Percentiles rank a stretch among this genome's conserved stretches.
These are phyloP conservation scores for Tenthredo amoena DNA, from an alignment of 2,888 invertebrate species.

Conservation along the genomic window DNA sequence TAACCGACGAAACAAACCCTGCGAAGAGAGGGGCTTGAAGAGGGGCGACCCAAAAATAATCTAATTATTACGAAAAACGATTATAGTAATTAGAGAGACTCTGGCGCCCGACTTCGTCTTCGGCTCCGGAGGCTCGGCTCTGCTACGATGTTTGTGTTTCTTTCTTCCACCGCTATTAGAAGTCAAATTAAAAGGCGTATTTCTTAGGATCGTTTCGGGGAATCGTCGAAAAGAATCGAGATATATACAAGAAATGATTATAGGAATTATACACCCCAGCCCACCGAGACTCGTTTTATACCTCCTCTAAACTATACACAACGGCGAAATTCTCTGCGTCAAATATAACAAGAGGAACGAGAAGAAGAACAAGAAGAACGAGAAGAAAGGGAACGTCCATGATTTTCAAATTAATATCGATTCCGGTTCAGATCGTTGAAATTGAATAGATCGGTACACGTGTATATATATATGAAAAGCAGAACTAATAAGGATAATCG, in stretches of 20 bases:
- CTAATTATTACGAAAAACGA: conserved; percentile 77
- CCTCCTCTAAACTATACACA: not conserved
- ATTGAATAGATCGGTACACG: not conserved
- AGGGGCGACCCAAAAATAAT: conserved; percentile 65
- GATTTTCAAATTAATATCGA: not conserved
- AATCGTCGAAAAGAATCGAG: conserved; percentile 51
- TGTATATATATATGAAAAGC: not conserved
- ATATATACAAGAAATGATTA: conserved; percentile 49
- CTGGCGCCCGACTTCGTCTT: conserved; percentile 51
- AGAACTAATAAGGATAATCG: not conserved
- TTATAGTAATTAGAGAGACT: conserved; percentile 75
- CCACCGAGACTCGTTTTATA: conserved; percentile 7
- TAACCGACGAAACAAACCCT: conserved; percentile 50
- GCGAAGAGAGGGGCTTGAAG: conserved; percentile 45
- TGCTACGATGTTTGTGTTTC: conserved; percentile 43
- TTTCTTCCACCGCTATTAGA: conserved; percentile 48
- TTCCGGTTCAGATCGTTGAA: not conserved
- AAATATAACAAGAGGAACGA: too few species aligned
- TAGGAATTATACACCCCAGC: conserved; percentile 44
- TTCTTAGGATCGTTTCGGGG: conserved; percentile 52
- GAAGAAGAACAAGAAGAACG: not conserved
- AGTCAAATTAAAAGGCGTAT: conserved; percentile 53
- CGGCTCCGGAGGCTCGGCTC: not conserved
- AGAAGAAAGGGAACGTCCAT: not conserved
- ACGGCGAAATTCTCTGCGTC: conserved; percentile 17